A percentile compares a stretch with the other conserved stretches of the same genome.
phyloP scores from a whole-genome alignment of 2,888 invertebrate genomes.

The Rhingia rostrata region DNA sequence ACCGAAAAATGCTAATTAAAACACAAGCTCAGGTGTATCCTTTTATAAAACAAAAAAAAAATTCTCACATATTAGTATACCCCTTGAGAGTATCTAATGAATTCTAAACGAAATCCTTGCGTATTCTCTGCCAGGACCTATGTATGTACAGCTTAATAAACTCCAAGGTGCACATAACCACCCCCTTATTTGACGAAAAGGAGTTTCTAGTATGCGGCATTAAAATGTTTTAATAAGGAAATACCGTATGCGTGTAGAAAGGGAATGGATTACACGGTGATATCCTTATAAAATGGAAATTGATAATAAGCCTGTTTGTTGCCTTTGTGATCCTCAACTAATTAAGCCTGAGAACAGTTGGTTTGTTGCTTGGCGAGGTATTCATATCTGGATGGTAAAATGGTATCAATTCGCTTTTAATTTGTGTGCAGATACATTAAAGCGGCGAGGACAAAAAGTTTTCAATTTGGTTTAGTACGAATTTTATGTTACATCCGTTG shows the following conservation, averaged over 20 bases:
- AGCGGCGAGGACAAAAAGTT: too few relatives aligned
- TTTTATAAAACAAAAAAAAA: slow-evolving; percentile 14
- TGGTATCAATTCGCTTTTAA: too few relatives aligned
- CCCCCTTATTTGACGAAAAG: neutral
- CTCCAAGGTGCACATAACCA: slow-evolving; percentile 10
- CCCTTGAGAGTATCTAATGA: neutral
- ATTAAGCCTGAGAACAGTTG: slow-evolving; percentile 19
- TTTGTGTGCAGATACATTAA: too few relatives aligned
- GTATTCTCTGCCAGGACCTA: neutral
- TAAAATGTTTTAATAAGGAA: slow-evolving; percentile 45
- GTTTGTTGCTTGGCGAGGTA: neutral
- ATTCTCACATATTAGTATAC: slow-evolving; percentile 7
- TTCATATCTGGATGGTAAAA: too few relatives aligned
- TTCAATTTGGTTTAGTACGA: too few relatives aligned
- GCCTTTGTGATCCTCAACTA: slow-evolving; percentile 7
- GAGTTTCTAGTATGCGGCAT: slow-evolving; percentile 8
- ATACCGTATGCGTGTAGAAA: neutral
- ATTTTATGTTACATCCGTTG: too few relatives aligned
- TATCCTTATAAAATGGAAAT: slow-evolving; percentile 26
- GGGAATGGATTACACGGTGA: neutral
- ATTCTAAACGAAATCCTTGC: slow-evolving; percentile 8
- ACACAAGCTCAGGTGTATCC: slow-evolving; percentile 23
- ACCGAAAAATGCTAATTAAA: slow-evolving; percentile 42
- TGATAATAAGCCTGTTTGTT: slow-evolving; percentile 14
- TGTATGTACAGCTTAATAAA: slow-evolving; percentile 37